Conservation (phyloP, 2,113 vertebrate species). For the Antigone vipio region DNA sequence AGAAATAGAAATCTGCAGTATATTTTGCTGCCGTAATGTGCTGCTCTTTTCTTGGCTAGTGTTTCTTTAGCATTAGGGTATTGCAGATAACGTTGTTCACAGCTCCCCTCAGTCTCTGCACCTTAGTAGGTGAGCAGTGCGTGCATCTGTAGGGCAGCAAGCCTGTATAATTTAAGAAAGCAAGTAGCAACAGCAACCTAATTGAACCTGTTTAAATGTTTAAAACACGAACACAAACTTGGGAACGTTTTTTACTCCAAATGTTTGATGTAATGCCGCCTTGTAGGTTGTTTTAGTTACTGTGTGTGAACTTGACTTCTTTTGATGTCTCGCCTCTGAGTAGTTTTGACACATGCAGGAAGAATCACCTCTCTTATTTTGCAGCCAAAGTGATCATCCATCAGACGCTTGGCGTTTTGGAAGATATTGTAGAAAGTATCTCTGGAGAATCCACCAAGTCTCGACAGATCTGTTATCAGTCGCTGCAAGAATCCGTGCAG, state of each 20-base stretch:
- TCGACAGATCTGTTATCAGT: conserved; percentile 97
- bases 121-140: background rate
- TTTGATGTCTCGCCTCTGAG: background rate
- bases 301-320: background rate
- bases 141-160: background rate
- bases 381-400: conserved; percentile 91
- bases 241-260: background rate
- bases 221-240: rapidly evolving
- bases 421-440: conserved; percentile 92
- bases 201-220: background rate
- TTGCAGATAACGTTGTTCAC: background rate
- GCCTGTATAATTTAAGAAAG: background rate
- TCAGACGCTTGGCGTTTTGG: conserved; percentile 90
- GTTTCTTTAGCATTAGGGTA: background rate
- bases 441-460: conserved; percentile 96
- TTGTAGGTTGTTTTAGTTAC: background rate
- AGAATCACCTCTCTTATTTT: conserved; percentile 29
- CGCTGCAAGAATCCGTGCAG: conserved; percentile 95
- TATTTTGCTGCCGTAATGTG: background rate
- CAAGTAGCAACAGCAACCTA: background rate
- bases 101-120: background rate
- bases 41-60: background rate
- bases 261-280: background rate
- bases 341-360: background rate
- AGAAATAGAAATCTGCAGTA: background rate